These are phyloP conservation scores for Caenorhabditis japonica DNA, from an alignment of 2,888 invertebrate genomes.

Conservation along the genomic window DNA sequence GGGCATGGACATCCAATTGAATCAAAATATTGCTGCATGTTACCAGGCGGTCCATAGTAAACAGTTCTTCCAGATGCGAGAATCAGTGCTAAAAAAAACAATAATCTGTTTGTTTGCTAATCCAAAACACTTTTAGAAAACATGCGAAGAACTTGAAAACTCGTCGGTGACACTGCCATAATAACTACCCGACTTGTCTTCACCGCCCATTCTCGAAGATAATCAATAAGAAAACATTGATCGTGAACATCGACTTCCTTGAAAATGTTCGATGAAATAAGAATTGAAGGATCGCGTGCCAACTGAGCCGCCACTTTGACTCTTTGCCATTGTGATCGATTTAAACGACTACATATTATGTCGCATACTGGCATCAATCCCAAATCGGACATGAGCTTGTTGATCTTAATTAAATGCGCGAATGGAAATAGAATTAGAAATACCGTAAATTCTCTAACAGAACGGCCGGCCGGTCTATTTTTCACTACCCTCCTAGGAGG, in stretches of 20 bases:
- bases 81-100: constrained; percentile 81
- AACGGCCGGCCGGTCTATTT: too few species aligned
- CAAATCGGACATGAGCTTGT: constrained; percentile 89
- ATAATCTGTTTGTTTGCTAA: not conserved
- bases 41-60: constrained; percentile 89
- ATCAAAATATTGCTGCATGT: constrained; percentile 88
- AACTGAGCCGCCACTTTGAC: constrained; percentile 91
- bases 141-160: constrained; percentile 95
- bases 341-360: constrained; percentile 88
- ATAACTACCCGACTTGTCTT: constrained; percentile 85
- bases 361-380: constrained; percentile 91
- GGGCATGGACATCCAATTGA: constrained; percentile 93
- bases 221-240: constrained; percentile 93
- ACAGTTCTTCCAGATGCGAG: constrained; percentile 91
- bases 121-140: constrained; percentile 82
- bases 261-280: constrained; percentile 90
- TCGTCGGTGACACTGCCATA: constrained; percentile 92
- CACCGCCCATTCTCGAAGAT: constrained; percentile 89
- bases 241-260: constrained; percentile 94
- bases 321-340: constrained; percentile 88
- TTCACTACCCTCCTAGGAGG: too few species aligned
- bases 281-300: constrained; percentile 84
- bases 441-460: too few species aligned
- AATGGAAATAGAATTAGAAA: too few species aligned
- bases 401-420: constrained; percentile 82